Percentiles rank a stretch among this genome's conserved stretches.
Evolutionary conservation across 2,797 vertebrate genomes (phyloP).

Genomic region (Ctenochaetus hawaiiensis): DNA sequence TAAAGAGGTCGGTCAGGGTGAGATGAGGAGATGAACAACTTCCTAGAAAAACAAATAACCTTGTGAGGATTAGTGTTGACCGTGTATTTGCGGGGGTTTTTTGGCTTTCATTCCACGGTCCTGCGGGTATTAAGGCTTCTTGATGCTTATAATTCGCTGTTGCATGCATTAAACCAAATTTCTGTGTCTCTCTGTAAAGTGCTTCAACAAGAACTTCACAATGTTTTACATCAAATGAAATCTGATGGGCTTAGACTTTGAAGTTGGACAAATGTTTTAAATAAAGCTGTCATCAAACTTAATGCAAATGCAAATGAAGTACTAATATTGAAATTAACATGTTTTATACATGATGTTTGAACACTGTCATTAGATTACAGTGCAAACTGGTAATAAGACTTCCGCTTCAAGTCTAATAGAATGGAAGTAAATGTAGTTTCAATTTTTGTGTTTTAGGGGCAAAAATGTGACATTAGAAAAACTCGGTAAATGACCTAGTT

Average conservation of each 20-base stretch:
- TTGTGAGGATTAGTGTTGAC: constrained; percentile 51
- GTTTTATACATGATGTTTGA: background rate
- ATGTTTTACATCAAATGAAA: constrained; percentile 4
- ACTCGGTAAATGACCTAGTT: no score
- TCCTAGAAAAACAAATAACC: constrained; percentile 44
- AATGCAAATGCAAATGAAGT: background rate
- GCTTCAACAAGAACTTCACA: background rate
- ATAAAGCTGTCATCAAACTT: background rate
- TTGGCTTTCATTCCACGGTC: constrained; percentile 28
- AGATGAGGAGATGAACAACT: constrained; percentile 33
- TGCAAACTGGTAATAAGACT: background rate
- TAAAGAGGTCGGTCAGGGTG: constrained; percentile 31
- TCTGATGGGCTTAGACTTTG: background rate
- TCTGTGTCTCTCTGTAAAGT: background rate
- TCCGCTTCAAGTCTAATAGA: background rate
- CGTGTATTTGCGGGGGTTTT: constrained; percentile 25
- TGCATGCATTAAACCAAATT: constrained; percentile 6
- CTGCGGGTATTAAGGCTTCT: constrained; percentile 26
- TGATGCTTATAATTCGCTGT: constrained; percentile 14
- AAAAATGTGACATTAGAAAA: background rate
- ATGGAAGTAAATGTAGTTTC: background rate
- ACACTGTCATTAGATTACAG: background rate
- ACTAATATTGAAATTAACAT: background rate
- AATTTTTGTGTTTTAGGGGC: background rate
- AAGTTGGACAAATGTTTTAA: background rate